Evolutionary conservation across 2,113 vertebrate species (phyloP).

Genomic region (Aptenodytes patagonicus): DNA sequence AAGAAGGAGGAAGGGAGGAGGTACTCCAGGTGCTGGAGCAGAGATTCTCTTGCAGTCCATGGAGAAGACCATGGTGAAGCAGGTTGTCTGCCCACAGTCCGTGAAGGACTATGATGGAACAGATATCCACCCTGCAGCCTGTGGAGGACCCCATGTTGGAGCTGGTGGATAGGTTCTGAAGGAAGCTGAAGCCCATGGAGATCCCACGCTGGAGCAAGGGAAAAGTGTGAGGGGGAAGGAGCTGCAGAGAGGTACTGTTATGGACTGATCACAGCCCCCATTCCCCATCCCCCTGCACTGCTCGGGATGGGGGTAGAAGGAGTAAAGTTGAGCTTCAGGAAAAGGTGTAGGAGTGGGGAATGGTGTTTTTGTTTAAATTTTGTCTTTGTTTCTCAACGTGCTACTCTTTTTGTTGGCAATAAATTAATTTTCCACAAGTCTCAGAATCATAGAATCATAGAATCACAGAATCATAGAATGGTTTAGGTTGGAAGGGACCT

Average conservation of each 20-base stretch:
- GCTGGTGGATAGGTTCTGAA: neutral
- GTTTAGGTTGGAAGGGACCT: neutral
- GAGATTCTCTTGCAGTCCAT: neutral
- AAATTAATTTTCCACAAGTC: neutral
- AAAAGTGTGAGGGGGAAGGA: neutral
- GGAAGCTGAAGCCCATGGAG: neutral
- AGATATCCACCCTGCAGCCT: neutral
- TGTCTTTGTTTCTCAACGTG: neutral
- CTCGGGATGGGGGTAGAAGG: neutral
- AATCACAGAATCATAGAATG: neutral
- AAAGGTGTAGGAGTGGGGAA: neutral
- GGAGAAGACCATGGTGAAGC: neutral
- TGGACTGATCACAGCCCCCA: neutral
- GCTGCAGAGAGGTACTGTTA: neutral
- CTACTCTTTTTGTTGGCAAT: neutral
- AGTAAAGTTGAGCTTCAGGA: neutral
- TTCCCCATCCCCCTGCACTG: neutral
- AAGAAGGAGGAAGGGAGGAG: neutral
- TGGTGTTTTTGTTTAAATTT: neutral
- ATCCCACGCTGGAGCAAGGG: accelerated
- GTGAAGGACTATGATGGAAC: neutral
- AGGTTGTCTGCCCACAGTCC: neutral
- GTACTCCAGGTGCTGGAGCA: neutral
- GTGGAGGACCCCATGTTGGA: accelerated
- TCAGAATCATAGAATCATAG: neutral